Evolutionary conservation across 2,797 vertebrate species (phyloP).

Genomic region (Paratrypauchen microcephalus): DNA sequence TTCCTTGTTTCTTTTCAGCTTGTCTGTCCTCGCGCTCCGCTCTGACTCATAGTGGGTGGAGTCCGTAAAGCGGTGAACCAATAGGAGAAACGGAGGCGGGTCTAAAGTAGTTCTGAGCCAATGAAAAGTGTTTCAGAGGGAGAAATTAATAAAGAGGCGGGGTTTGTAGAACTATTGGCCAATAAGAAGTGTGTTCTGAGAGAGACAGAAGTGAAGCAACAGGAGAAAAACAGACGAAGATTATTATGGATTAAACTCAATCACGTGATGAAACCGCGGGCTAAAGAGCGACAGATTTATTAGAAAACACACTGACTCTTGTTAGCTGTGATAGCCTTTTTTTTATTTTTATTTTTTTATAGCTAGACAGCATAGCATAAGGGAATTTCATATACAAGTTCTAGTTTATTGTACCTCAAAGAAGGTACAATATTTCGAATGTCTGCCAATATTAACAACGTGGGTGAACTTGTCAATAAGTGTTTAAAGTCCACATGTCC

Average conservation of each 20-base stretch:
- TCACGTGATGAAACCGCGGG: not conserved
- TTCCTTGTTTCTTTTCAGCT: slow-evolving; percentile 3
- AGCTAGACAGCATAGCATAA: not conserved
- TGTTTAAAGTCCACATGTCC: too few species aligned
- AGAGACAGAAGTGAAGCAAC: slow-evolving; percentile 5
- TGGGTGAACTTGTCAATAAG: too few species aligned
- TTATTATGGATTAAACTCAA: slow-evolving; percentile 9
- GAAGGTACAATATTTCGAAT: too few species aligned
- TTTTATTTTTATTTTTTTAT: not conserved
- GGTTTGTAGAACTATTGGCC: not conserved
- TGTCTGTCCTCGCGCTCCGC: slow-evolving; percentile 2
- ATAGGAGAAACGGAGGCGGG: not conserved
- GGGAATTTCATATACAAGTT: not conserved
- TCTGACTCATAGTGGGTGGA: not conserved
- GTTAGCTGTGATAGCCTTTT: not conserved
- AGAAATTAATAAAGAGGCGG: not conserved
- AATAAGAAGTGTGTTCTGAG: not conserved
- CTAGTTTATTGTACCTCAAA: too few species aligned
- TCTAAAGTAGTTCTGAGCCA: not conserved
- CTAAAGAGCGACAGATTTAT: not conserved
- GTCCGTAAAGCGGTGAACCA: not conserved
- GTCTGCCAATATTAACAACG: too few species aligned
- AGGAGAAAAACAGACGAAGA: slow-evolving; percentile 16
- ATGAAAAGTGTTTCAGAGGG: not conserved
- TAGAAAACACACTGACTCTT: not conserved